Base-by-base conservation (phyloP, 2,797 vertebrate species). In the Phoxinus dragarum region DNA sequence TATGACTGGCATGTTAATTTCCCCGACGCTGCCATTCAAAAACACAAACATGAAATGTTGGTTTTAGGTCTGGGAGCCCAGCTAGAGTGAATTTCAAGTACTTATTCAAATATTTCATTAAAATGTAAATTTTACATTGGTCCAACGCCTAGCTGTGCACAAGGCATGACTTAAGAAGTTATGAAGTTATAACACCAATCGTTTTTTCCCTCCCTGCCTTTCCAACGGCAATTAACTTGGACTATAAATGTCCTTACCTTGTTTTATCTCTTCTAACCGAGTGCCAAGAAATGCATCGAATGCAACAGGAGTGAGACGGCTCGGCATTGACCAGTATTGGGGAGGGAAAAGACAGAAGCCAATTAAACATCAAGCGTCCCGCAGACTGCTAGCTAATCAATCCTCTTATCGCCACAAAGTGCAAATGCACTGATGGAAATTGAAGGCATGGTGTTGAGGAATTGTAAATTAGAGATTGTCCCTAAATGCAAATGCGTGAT, bases 81-180 rank as follows among this genome's bases (percentile, higher is more conserved):
- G 95, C 89, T 92, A 95, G 94, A 96, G 94, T 95, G 95, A 96
- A 95, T 96, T 95, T 95, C 95, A 95, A 96, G 95, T 93, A 93
- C 95, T 96, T 96, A 96, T 95, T 96, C 95, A 96, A 96, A 96
- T 96, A 96, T 96, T 96, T 96, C 95, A 96, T 96, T 96, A 96
- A 96, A 96, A 96, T 96, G 95, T 96, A 96, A 96, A 96, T 96
- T 96, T 94, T 92, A 95, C 94, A 94, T 94, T 91, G 90, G 93
- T 81, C 90, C 93, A 85, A 93, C 88, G 93, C 94, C 94, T 94
- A 89, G 95, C 95, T 95, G 95, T 94, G 95, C 95, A 95, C 94
- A 92, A 94, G 95, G 94, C 95, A 96, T 96, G 95, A 96, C 95
- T 95, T 94, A 94, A 94, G 94, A 95, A 94, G 94, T 96, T 96